Evolutionary conservation across 1,140 invertebrate species (phyloP), one percentile per base, ranked within the genome.

Genomic region (Arctopsyche grandis): DNA sequence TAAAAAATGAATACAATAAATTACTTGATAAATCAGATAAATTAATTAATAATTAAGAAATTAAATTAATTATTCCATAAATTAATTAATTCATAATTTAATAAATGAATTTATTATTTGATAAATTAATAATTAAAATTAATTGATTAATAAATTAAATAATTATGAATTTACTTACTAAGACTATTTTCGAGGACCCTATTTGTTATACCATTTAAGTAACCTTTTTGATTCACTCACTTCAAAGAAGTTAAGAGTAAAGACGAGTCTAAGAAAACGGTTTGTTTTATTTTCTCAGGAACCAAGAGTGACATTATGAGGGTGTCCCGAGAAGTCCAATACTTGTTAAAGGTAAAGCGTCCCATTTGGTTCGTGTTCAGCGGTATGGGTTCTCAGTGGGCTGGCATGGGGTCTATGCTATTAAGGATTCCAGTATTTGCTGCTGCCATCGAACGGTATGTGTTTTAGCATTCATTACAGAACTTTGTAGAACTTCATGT

Each of bases 321-420:
- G 0, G 48, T 89, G 9, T 83, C 85, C 0, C 87, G 86, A 75
- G 88, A 91, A 56, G 86, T 91, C 9, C 87, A 91, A 69, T 90
- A 91, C 84, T 93, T 90, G 84, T 86, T 89, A 0, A 92, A 90
- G 0, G 87, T 90, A 5, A 88, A 89, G 76, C 86, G 91, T 80
- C 94, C 95, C 16, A 88, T 98, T 0, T 97, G 95, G 90, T 96
- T 94, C 86, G 91, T 98, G 9, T 98, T 96, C 87, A 94, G 96
- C 80, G 96, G 96, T 69, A 96, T 98, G 94, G 96, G 96, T 5
- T 93, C 93, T 0, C 95, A 98, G 83, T 98, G 96, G 96, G 85
- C 90, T 26, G 92, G 93, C 60, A 97, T 98, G 95, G 95, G 93
- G 19, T 86, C 89, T 38, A 87, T 88, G 7, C 86, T 91, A 0